A percentile compares a stretch with the other conserved stretches of the same genome.
These are phyloP conservation scores for Smittia aterrima DNA, from an alignment of 2,888 invertebrate genomes.

Conservation along the genomic window DNA sequence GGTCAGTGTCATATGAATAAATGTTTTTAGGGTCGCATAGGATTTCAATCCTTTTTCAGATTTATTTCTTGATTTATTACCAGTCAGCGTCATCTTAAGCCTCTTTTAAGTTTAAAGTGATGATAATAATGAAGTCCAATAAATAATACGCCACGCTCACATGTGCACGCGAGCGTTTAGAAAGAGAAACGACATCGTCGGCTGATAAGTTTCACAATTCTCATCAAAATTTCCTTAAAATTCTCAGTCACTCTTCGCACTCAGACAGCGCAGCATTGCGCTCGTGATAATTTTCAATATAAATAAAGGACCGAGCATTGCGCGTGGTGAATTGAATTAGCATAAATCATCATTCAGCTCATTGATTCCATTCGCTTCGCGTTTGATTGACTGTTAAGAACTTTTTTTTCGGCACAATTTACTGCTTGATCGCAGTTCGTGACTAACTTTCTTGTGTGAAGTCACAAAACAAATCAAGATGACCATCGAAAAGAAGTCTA, in stretches of 20 bases:
- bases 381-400: neutral
- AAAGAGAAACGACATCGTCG: neutral
- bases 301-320: neutral
- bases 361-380: neutral
- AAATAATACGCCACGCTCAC: neutral
- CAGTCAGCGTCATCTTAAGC: too few relatives aligned
- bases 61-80: too few relatives aligned
- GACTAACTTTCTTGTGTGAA: too few relatives aligned
- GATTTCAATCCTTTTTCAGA: too few relatives aligned
- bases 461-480: neutral
- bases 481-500: neutral
- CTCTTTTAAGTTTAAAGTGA: too few relatives aligned
- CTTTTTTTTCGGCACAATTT: too few relatives aligned
- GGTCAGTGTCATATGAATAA: too few relatives aligned
- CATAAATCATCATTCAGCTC: neutral
- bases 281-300: neutral
- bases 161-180: neutral
- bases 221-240: neutral
- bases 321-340: neutral
- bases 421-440: too few relatives aligned
- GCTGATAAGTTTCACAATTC: conserved; percentile 1
- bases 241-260: neutral
- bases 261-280: neutral
- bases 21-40: too few relatives aligned
- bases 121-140: too few relatives aligned